Evolutionary conservation across 1,140 invertebrate species (phyloP).

Genomic region (Cherax quadricarinatus): DNA sequence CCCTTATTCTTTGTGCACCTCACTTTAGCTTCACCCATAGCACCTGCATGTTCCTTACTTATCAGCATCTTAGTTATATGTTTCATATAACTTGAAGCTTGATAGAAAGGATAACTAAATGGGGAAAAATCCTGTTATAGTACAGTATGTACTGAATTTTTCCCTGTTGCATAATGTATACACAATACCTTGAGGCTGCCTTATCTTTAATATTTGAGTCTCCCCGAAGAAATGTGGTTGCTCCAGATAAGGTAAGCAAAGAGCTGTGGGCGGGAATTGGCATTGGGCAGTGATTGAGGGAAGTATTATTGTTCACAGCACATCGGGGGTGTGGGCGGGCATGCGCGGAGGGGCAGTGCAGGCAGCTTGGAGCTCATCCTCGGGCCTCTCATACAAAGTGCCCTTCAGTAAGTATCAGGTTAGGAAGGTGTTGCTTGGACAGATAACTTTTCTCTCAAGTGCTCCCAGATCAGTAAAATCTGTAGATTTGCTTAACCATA

Average conservation of each 20-base stretch:
- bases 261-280: constrained; percentile 31
- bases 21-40: constrained; percentile 30
- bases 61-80: not conserved
- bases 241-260: constrained; percentile 22
- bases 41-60: constrained; percentile 17
- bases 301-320: constrained; percentile 37
- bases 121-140: not conserved
- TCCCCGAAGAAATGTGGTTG: not conserved
- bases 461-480: not conserved
- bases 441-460: not conserved
- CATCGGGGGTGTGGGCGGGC: constrained; percentile 62
- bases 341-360: constrained; percentile 67
- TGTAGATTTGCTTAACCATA: not conserved
- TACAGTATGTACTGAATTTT: not conserved
- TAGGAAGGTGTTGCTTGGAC: constrained; percentile 9
- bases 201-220: not conserved
- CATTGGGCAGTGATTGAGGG: constrained; percentile 34
- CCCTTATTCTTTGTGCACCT: constrained; percentile 2
- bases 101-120: not conserved
- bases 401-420: constrained; percentile 73
- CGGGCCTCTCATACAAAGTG: constrained; percentile 75
- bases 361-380: constrained; percentile 75
- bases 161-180: no score
- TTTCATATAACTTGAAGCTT: not conserved
- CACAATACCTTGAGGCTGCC: not conserved